Base-by-base conservation (phyloP, 2,797 vertebrate genomes). In the Onychomys leucogaster region DNA sequence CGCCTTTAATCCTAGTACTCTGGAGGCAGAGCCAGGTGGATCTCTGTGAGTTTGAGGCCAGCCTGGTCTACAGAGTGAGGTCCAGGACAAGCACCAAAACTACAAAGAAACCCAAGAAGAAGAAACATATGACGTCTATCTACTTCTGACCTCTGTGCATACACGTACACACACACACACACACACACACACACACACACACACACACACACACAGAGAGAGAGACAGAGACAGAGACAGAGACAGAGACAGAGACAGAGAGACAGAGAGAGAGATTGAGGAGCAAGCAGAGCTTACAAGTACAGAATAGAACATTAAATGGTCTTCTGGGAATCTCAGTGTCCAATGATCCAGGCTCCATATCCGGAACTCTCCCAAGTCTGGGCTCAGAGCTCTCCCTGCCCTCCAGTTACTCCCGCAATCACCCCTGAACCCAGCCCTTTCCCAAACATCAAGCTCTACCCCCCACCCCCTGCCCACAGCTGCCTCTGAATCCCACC, bases 401-500 rank as follows among this genome's bases (percentile, higher is more conserved):
- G 4, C 34, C 27, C 21, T 80, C 41, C 65, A 0, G 9, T 17
- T 17, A 21, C 32, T n/a, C 52, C 32, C 63, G 17, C 1, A 2
- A 6, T 34, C 27, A 32, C 0, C 52, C 32, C 89, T 32, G 19
- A 5, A 37, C 43, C n/a, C 63, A 37, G 83, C 23, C 29, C 41
- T 19, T 21, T 9, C 10, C 6, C 4, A 0, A 19, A 57, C 46
- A 29, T 14, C 55, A 29, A 37, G 17, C n/a, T n/a, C n/a, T n/a
- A n/a, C n/a, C n/a, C 34, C 34, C 2, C 3, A 29, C 12, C 49
- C 1, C 0, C 41, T 1, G 0, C 13, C 10, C 46, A 9, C 6
- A 1, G 23, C 21, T 14, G 41, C 43, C 2, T 29, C 85, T 0
- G 27, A 0, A 21, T 61, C 85, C 81, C 27, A 37, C n/a, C 71